These are phyloP conservation scores for Nasonia vitripennis DNA, from an alignment of 1,140 invertebrate genomes.

Conservation along the genomic window DNA sequence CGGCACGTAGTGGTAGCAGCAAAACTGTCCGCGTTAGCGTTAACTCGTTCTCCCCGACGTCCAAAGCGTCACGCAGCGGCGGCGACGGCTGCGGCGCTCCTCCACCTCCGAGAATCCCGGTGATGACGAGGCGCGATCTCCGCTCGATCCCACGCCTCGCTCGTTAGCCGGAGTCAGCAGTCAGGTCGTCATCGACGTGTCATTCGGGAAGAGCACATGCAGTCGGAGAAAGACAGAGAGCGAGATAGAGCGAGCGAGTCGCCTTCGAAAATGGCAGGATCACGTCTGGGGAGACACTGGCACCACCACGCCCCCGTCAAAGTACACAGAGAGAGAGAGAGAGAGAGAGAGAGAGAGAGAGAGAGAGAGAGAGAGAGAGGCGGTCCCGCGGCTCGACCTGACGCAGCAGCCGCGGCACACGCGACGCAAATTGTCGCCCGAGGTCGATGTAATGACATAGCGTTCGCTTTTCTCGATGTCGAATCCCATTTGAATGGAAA, in stretches of 20 bases:
- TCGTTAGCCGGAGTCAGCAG: slow-evolving; percentile 75
- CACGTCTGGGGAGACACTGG: slow-evolving; percentile 57
- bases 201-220: slow-evolving; percentile 63
- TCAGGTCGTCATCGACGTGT: slow-evolving; percentile 74
- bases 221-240: neutral
- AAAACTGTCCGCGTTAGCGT: slow-evolving; percentile 35
- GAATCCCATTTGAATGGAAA: neutral
- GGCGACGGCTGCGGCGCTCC: slow-evolving; percentile 13
- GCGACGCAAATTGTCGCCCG: slow-evolving; percentile 66
- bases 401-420: slow-evolving; percentile 60
- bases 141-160: slow-evolving; percentile 71
- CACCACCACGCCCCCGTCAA: slow-evolving; percentile 63
- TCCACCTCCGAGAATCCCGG: slow-evolving; percentile 57
- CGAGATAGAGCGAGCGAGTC: neutral
- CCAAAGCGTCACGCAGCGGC: slow-evolving; percentile 32
- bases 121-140: slow-evolving; percentile 74
- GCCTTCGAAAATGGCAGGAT: slow-evolving; percentile 60
- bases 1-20: slow-evolving; percentile 36
- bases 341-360: neutral
- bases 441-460: slow-evolving; percentile 51
- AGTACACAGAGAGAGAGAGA: slow-evolving; percentile 2
- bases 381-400: slow-evolving; percentile 64
- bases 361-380: slow-evolving; percentile 3
- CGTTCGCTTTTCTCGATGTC: neutral
- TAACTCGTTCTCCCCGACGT: slow-evolving; percentile 24